Base-by-base conservation (phyloP, 2,113 vertebrate species). In the Protobothrops mucrosquamatus region DNA sequence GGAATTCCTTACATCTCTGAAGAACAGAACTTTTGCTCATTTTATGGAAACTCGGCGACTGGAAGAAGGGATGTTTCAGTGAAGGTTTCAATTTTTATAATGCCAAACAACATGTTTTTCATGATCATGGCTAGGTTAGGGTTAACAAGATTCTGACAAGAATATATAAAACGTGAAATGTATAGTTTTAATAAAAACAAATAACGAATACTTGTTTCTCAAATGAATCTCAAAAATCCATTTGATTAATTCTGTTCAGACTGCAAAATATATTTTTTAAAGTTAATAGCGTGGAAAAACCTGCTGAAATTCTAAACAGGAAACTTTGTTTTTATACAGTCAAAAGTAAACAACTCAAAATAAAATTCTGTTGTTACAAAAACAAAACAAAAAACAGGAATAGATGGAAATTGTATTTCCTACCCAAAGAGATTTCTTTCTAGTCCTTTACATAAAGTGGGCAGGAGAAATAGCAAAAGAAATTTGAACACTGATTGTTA, bases 111-210 rank as follows among this genome's bases (percentile, higher is more conserved):
- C n/a, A 15, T 74, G n/a, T 15, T 15, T 81, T 74, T 81, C 15
- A 39, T 81, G 6, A 56, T 56, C 55, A 56, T 56, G 69, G 34
- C 69, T 34, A 74, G n/a, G 69, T 15, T 34, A 74, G 64, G 86
- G 88, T 96, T 95, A 96, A 94, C 91, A 85, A 90, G 89, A 6
- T 94, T 95, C 93, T 97, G 95, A 92, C 56, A 92, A 94, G 93
- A 93, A 59, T 95, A 91, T 95, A 94, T 94, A 81, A 93, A 92
- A 93, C 87, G 85, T 96, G 96, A 93, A 95, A 89, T 59, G 55
- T 93, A 94, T 85, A 95, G 56, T 69, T 94, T 81, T 95, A 92
- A 93, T 7, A 95, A 93, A 94, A 74, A 92, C 89, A 92, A 93
- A 95, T 93, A 92, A 96, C 94, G 56, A 94, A 91, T 88, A 94